Evolutionary conservation across 2,113 vertebrate genomes (phyloP).

Genomic region (Regulus satrapa): DNA sequence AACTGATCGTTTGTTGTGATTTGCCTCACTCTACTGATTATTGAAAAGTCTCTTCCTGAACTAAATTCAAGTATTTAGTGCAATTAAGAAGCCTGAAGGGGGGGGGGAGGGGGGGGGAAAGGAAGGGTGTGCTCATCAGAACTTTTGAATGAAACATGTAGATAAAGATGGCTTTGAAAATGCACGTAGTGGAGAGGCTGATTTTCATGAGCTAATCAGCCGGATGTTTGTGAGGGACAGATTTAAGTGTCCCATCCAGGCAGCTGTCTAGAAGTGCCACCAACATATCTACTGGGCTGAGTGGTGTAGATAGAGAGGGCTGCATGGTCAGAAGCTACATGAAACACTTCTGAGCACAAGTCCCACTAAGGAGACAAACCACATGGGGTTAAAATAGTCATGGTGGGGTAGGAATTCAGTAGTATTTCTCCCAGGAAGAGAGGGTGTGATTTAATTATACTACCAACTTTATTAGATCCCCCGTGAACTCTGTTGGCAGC

Average conservation of each 20-base stretch:
- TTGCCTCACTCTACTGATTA: background rate
- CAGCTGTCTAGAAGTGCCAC: background rate
- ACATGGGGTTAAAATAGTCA: background rate
- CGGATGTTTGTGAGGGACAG: background rate
- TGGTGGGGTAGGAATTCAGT: background rate
- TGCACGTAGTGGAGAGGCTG: background rate
- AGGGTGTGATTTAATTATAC: background rate
- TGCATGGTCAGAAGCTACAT: background rate
- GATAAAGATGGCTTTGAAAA: conserved; percentile 5
- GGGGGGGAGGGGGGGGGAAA: no score
- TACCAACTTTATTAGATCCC: background rate
- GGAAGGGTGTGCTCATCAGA: background rate
- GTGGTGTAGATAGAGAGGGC: background rate
- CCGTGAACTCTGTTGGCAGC: background rate
- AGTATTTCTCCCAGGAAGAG: background rate
- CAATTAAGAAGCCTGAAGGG: background rate
- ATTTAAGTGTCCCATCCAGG: background rate
- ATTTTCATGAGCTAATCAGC: background rate
- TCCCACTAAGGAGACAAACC: background rate
- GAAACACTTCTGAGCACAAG: background rate
- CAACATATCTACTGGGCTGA: background rate
- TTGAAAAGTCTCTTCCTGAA: background rate
- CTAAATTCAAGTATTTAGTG: background rate
- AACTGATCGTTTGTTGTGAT: background rate
- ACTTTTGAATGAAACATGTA: background rate